Conservation (phyloP, 2,888 invertebrate genomes). For the Frankliniella fusca region DNA sequence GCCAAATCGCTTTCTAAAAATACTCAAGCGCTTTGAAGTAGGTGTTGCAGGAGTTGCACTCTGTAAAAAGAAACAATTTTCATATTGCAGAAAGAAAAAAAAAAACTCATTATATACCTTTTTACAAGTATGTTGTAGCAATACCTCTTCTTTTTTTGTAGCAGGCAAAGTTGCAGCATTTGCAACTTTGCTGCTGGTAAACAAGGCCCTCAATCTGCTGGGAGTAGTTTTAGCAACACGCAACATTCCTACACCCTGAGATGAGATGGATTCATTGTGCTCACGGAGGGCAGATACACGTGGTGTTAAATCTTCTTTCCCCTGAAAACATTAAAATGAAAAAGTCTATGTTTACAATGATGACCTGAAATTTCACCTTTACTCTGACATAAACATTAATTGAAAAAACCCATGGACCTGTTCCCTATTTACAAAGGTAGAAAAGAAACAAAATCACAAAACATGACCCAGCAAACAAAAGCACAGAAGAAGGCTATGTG, state of each 20-base stretch:
- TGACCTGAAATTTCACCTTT: too few relatives aligned
- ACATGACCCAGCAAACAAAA: conserved; percentile 1
- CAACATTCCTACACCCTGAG: conserved; percentile 48
- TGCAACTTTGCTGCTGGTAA: conserved; percentile 43
- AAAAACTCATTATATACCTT: neutral
- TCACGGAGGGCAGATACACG: neutral
- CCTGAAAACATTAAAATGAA: neutral
- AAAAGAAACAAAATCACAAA: neutral
- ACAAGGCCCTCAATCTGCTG: conserved; percentile 59
- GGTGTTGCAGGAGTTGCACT: neutral
- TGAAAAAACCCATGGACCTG: neutral
- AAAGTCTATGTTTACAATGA: too few relatives aligned
- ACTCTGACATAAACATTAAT: neutral
- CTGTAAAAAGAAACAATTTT: neutral
- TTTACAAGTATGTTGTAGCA: neutral
- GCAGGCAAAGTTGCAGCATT: conserved; percentile 11
- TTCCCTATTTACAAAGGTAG: neutral
- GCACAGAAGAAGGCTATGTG: neutral
- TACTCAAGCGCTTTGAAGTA: neutral
- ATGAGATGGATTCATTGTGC: neutral
- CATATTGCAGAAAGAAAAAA: neutral
- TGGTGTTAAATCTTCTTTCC: neutral
- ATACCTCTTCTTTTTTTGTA: neutral
- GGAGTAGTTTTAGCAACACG: conserved; percentile 52
- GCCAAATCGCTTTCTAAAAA: neutral